Percentiles rank a stretch among this genome's conserved stretches.
Conservation (phyloP, 53 echinoderm and acorn worm species). For the Luidia sarsii region DNA sequence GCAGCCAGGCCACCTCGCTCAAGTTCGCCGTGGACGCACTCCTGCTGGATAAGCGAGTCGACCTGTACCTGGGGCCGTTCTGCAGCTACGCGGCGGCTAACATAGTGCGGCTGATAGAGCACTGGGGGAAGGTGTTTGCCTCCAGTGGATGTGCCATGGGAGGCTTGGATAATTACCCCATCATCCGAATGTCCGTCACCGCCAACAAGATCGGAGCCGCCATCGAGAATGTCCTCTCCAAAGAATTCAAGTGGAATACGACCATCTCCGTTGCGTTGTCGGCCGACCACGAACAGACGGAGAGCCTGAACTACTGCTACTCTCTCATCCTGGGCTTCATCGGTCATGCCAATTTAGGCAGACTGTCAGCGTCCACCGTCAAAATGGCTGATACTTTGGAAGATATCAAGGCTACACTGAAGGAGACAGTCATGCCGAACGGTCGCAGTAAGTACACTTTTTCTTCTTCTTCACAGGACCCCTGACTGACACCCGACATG, state of each 20-base stretch:
- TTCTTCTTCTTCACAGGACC: background rate
- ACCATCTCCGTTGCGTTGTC: background rate
- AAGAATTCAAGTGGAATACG: conserved; percentile 26
- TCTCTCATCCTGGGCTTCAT: background rate
- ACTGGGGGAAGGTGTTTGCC: conserved; percentile 25
- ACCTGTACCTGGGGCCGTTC: conserved; percentile 26
- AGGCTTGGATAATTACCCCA: conserved; percentile 4
- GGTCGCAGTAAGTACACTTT: conserved; percentile 38
- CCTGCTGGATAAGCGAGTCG: background rate
- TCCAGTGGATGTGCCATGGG: background rate
- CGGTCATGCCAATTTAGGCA: background rate
- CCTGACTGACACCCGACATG: too few species aligned
- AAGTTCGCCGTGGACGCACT: conserved; percentile 26
- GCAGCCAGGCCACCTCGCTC: conserved; percentile 15
- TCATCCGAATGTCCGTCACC: conserved; percentile 21
- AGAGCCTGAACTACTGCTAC: conserved; percentile 1
- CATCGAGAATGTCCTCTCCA: conserved; percentile 1
- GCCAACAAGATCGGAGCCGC: background rate
- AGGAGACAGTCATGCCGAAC: background rate
- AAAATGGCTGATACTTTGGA: background rate
- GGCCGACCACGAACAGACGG: background rate
- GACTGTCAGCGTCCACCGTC: background rate
- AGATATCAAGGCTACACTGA: background rate
- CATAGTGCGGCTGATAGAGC: conserved; percentile 11
- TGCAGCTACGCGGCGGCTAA: conserved; percentile 40